These are phyloP conservation scores for Bombus superbus DNA, from an alignment of 1,140 invertebrate genomes.

Conservation along the genomic window DNA sequence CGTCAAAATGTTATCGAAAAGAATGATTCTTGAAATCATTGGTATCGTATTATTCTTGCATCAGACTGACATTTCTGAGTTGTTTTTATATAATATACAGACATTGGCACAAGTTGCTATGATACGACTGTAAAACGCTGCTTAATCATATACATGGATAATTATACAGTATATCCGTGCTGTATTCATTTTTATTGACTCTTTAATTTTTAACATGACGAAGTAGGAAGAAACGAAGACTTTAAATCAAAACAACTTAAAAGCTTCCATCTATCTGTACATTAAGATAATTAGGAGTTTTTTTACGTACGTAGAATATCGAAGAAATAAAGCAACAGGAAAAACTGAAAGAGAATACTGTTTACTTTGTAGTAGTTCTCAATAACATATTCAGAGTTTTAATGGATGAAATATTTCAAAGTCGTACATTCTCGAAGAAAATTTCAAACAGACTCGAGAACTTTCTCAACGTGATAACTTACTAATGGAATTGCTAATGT, in stretches of 20 bases:
- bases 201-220: too few relatives aligned
- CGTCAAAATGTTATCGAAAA: neutral
- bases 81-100: too few relatives aligned
- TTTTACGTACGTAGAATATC: neutral
- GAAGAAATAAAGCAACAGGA: too few relatives aligned
- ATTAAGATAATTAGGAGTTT: neutral
- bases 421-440: neutral
- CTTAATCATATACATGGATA: too few relatives aligned
- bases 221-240: too few relatives aligned
- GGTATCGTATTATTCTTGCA: too few relatives aligned
- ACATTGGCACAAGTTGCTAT: too few relatives aligned
- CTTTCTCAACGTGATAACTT: neutral
- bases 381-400: neutral
- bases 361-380: neutral
- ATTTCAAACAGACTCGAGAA: neutral
- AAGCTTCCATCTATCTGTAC: neutral
- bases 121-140: too few relatives aligned
- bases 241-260: neutral
- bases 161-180: too few relatives aligned
- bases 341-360: neutral
- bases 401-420: neutral
- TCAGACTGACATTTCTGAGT: too few relatives aligned
- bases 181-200: too few relatives aligned
- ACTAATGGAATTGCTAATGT: constrained; percentile 14
- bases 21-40: neutral